Evolutionary conservation across 2,888 invertebrate species (phyloP), one percentile per base, ranked within the genome.

Genomic region (Ischnus inquisitorius): DNA sequence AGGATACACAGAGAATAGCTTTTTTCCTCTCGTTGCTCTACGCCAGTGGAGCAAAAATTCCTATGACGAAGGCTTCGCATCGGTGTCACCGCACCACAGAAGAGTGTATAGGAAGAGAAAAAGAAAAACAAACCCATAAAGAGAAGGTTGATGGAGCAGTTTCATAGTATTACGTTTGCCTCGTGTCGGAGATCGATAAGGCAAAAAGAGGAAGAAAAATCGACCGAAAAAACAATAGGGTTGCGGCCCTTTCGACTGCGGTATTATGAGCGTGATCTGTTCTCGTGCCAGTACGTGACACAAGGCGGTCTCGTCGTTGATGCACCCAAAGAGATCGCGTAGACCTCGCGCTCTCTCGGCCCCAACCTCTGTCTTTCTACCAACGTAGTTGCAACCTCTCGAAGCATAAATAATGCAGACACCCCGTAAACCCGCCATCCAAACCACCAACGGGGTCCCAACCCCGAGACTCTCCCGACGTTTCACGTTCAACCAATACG

Each of bases 401-500:
- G 86, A 83, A 86, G 87, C 88, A 90, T 90, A 90, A 90, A 90
- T 90, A 90, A 90, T 90, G 90, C 90, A 90, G 89, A 90, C 88
- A 87, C 86, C 89, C 89, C 89, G 87, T 89, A 87, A 88, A 90
- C 89, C 89, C 88, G 87, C 85, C 87, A 69, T 80, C 71, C 77
- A 60, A 78, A 84, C 74, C 69, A 74, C 54, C 77, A 64, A 74
- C 74, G 54, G 57, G 41, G 62, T 34, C 72, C 62, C 67, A 60
- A 74, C 51, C 82, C 22, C 54, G n/a, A 48, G 74, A 68, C 76
- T 65, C 72, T 51, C 82, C 82, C 79, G 57, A 71, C 72, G 88
- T 91, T 89, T 25, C 92, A 91, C 91, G 90, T 91, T 90, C 88
- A 88, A 88, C 89, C 90, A 88, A 91, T 92, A 91, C 89, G 89